Conservation (phyloP, 2,113 vertebrate genomes). For the Saccopteryx bilineata region DNA sequence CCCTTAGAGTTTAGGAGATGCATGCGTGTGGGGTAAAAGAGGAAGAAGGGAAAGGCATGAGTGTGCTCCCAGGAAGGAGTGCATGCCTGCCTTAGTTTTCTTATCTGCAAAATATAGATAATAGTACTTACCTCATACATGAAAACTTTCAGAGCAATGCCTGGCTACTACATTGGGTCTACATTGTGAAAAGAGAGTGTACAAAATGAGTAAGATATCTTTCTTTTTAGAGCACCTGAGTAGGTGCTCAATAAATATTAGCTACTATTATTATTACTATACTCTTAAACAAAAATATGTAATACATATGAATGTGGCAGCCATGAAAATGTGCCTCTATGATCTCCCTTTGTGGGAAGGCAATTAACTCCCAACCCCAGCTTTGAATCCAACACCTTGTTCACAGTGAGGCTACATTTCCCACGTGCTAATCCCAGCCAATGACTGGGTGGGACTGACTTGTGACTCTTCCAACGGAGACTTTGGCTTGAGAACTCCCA, state of each 20-base stretch:
- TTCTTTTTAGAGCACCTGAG: neutral
- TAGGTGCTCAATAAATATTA: slow-evolving; percentile 19
- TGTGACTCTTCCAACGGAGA: neutral
- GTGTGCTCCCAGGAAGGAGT: no score
- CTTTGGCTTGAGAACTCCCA: neutral
- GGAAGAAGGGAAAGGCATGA: no score
- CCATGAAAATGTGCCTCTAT: neutral
- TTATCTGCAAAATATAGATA: slow-evolving; percentile 22
- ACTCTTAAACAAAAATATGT: neutral
- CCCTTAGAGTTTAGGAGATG: no score
- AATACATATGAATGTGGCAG: neutral
- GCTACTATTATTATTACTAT: neutral
- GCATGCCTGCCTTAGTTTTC: slow-evolving; percentile 20
- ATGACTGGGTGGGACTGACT: neutral
- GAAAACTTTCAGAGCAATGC: slow-evolving; percentile 9
- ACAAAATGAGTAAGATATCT: neutral
- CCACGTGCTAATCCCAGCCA: neutral
- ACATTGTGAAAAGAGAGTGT: neutral
- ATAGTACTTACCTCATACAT: slow-evolving; percentile 27
- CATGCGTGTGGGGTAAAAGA: no score
- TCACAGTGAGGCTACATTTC: neutral
- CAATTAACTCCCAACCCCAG: neutral
- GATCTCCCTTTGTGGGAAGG: neutral
- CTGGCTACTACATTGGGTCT: neutral
- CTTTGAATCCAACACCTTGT: neutral